Evolutionary conservation across 2,888 invertebrate genomes (phyloP), one percentile per base, ranked within the genome.

Genomic region (Onchidella celtica): DNA sequence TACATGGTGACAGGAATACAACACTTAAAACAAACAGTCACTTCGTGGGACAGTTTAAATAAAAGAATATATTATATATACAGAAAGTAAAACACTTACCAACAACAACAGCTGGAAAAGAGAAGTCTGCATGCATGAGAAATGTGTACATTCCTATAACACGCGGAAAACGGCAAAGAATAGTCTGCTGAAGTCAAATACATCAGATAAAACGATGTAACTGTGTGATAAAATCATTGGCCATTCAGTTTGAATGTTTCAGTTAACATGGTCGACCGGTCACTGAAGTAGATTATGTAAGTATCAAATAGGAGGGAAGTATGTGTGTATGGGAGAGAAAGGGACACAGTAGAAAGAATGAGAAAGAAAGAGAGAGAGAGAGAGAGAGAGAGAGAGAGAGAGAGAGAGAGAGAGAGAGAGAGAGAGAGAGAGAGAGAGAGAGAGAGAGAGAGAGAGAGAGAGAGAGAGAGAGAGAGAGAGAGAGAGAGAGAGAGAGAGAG

Each of bases 401-500:
- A 17, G 4, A 63, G 29, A 63, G 29, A 29, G 17, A 6, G 24
- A 17, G 17, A 29, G 32, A 63, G 63, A 63, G 63, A 29, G 17
- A 29, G 65, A 75, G 36, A 36, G 29, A 75, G 63, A 38, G 29
- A 27, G 27, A 75, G 65, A 40, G 21, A n/a, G 21, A 27, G 47
- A 47, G 24, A 38, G 36, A 21, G 47, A 40, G n/a, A 21, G 29
- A 63, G 27, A 63, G 11, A 38, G 27, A 27, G 1, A 65, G 32
- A 24, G 27, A 76, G 75, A 65, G 32, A 40, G 40, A 38, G 75
- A 65, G 27, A 29, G 29, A 40, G 65, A 63, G 29, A 40, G 17
- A 47, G 65, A 75, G 27, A 17, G 40, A 75, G 65, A 65, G 24
- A 29, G 29, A 63, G 65, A 40, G n/a, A 29, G 27, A 75, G 65